Percentiles rank a stretch among this genome's conserved stretches.
phyloP scores from a whole-genome alignment of 2,113 vertebrate species.

The Chaetura pelagica region DNA sequence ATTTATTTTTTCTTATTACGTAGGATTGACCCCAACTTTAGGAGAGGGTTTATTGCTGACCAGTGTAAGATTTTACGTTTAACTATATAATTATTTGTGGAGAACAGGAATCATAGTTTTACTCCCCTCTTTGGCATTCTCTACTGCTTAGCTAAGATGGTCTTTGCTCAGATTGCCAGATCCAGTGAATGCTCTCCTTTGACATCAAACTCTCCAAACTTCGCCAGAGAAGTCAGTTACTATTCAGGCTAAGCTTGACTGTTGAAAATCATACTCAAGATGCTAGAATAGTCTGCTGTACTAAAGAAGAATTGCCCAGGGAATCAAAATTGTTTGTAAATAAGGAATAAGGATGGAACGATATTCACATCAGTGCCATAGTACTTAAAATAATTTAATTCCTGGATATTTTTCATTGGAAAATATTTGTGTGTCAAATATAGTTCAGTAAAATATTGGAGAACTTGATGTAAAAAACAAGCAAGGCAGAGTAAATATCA shows the following conservation, averaged over 20 bases:
- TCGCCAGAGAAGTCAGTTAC: not conserved
- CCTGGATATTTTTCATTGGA: not conserved
- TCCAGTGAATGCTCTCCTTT: not conserved
- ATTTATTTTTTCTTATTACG: not conserved
- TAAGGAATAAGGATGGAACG: not conserved
- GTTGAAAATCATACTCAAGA: not conserved
- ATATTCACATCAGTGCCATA: not conserved
- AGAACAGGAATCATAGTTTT: not conserved
- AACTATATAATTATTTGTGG: not conserved
- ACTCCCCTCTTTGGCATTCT: not conserved
- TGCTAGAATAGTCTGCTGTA: not conserved
- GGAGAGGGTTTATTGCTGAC: not conserved
- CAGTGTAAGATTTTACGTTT: not conserved
- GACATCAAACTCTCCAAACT: not conserved
- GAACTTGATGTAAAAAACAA: constrained; percentile 34
- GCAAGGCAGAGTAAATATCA: constrained; percentile 46
- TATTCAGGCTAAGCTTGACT: not conserved
- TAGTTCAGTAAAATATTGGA: not conserved
- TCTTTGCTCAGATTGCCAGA: not conserved
- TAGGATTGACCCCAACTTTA: not conserved
- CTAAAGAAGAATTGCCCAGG: not conserved
- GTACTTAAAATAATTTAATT: not conserved
- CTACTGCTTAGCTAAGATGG: not conserved
- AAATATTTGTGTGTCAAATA: not conserved
- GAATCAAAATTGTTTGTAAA: not conserved